phyloP scores from a whole-genome alignment of 2,113 vertebrate species.

The Podilymbus podiceps region DNA sequence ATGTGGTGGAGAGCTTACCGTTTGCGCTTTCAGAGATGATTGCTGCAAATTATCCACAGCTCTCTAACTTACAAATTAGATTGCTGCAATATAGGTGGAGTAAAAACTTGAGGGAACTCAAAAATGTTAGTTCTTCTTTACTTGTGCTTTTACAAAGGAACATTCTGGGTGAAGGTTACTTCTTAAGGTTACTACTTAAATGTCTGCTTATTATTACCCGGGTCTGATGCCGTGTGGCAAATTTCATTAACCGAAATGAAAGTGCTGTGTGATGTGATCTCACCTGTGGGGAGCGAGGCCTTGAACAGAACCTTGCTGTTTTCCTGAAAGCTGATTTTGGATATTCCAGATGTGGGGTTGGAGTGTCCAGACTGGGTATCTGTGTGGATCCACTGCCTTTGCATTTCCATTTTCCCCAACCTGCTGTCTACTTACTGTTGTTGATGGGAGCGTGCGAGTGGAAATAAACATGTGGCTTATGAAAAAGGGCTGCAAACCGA shows the following conservation, averaged over 20 bases:
- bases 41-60: neutral
- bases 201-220: neutral
- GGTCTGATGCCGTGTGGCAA: neutral
- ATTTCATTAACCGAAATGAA: neutral
- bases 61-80: neutral
- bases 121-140: neutral
- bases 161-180: neutral
- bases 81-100: neutral
- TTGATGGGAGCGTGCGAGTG: neutral
- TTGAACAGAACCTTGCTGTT: neutral
- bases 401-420: neutral
- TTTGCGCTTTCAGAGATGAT: neutral
- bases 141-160: neutral
- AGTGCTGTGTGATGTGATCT: neutral
- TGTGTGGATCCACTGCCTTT: neutral
- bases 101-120: neutral
- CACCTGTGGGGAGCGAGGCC: neutral
- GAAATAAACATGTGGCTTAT: neutral
- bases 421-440: fast-evolving
- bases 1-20: neutral
- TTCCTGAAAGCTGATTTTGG: neutral
- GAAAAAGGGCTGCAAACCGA: neutral
- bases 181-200: neutral
- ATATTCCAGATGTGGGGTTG: neutral
- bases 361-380: neutral